Evolutionary conservation across 1,140 invertebrate genomes (phyloP), one percentile per base, ranked within the genome.

Genomic region (Zelostemma sp.): DNA sequence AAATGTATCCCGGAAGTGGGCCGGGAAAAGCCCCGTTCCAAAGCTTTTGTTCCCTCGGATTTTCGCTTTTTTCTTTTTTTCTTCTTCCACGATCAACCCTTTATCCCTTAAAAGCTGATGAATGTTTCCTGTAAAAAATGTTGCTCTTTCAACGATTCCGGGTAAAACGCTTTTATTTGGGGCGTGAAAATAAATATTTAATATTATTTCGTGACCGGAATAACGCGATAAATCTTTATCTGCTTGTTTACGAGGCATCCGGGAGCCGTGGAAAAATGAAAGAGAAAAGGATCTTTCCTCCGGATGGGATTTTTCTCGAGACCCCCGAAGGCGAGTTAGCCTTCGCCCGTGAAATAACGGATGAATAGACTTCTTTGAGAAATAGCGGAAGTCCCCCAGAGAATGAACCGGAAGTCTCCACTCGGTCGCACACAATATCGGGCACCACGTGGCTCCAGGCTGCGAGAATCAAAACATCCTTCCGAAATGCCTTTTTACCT

Each of bases 351-450:
- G 74, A 76, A 81, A 81, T 81, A 79, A 79, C 76, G 73, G 75
- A 60, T 81, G 79, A 80, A 81, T 80, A 75, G 73, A 64, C 71
- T 74, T 73, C 78, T 78, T 76, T 69, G 71, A 78, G 77, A 77
- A 79, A 80, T 78, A 76, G 71, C 80, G 80, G 80, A 81, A 81
- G 80, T 81, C 74, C 74, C 35, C 47, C 49, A 40, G 75, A 77
- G 78, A 81, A 81, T 81, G 75, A 73, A 77, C 77, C 78, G 80
- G 80, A 81, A 79, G 78, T 79, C 72, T 73, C 80, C 77, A 81
- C 78, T 79, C 74, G 73, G 74, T 40, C 62, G 57, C 58, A 68
- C 67, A 80, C 78, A 80, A 78, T 77, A 57, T 70, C 56, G 43
- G 57, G 64, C 68, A 77, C 74, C 74, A 78, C 73, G 73, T 79